Evolutionary conservation across 2,888 invertebrate genomes (phyloP), one percentile per base, ranked within the genome.

Genomic region (Masnerella sp.): DNA sequence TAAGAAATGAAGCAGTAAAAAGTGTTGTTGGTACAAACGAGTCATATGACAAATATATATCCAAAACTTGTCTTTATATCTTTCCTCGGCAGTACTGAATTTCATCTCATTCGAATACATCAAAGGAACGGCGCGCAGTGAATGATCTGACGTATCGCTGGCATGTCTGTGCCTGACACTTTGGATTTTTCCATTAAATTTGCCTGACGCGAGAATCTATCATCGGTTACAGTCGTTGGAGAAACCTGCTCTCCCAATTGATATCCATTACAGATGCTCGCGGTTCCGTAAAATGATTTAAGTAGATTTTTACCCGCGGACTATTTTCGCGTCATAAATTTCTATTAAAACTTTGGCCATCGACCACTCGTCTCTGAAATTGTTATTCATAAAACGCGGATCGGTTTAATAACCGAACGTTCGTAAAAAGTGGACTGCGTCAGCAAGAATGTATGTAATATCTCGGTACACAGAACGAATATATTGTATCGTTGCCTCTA

Each of bases 131-230:
- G 70, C 76, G 77, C 77, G 77, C 75, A 77, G 81, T 81, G 82
- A 85, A 86, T 84, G 83, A 83, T 77, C 82, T 85, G 84, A 87
- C 86, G 84, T 85, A 86, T 85, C 84, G 82, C 79, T 78, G 80
- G 77, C 82, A 83, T 83, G 85, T 83, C 87, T 87, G 87, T 79
- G 79, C 80, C 80, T 85, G 87, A 87, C 87, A 87, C 82, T 82
- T 80, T 79, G 85, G 86, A 87, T 86, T 87, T 86, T 87, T 87
- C 86, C 85, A 87, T 87, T 87, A 85, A 85, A 85, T 84, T 84
- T 85, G 80, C 83, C 77, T 83, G 83, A 84, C 84, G 83, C 80
- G 82, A 80, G 79, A 86, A 86, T 86, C 85, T 86, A 86, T 86
- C 87, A 86, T 84, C 81, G 81, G 81, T 78, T 81, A 82, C 82